Evolutionary conservation across 2,797 vertebrate species (phyloP), one percentile per base, ranked within the genome.

Genomic region (Oreochromis mossambicus): DNA sequence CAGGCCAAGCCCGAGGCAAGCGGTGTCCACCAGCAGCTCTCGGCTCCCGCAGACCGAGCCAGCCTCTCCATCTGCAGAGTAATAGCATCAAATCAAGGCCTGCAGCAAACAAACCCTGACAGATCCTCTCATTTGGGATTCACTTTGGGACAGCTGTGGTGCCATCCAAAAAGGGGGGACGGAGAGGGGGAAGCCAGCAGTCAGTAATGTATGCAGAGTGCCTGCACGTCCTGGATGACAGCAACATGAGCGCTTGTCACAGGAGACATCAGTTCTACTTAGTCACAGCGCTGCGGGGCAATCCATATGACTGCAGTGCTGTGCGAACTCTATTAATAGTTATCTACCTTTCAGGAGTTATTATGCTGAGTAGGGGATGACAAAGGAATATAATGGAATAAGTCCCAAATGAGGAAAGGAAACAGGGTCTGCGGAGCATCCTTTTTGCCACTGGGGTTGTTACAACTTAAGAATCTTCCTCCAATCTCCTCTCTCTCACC

Each of bases 321-420:
- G 90, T 92, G 92, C 78, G 85, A 94, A 95, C 95, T 96, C 96
- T 96, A 96, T 96, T 95, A 96, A 96, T 96, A 96, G 95, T 95
- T 95, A 95, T 96, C 93, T 95, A 96, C 92, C 94, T 96, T 95
- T 96, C 95, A 96, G 94, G 94, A 95, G 92, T 93, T 95, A 95
- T 96, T 96, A 96, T 93, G 93, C 91, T 94, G 95, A 95, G 93
- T 87, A 89, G 87, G 87, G 92, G 89, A 92, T 92, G 93, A 93
- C 90, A 92, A 90, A 92, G 87, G 86, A 94, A 93, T 89, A 93
- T 92, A 95, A 93, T 92, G 88, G 93, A 92, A 88, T 83, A 91
- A 91, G 88, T 92, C 90, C 88, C 89, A 93, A 95, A 94, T 88
- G 86, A 93, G 87, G 81, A 82, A 83, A 61, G 66, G 85, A 91